Base-by-base conservation (phyloP, 2,113 vertebrate genomes). In the Abramis brama region DNA sequence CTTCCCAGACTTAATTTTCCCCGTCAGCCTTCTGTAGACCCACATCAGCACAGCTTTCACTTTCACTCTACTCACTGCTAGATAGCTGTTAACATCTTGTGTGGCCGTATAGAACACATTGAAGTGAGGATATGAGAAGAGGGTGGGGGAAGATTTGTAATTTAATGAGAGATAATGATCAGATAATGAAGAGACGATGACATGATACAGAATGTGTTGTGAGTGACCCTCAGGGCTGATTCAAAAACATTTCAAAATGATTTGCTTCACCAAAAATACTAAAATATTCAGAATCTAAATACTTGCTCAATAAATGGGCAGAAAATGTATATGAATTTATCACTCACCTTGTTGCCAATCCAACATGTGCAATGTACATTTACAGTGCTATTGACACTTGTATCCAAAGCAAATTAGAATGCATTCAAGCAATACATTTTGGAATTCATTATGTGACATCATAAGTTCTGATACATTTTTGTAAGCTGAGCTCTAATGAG, bases 161-260 rank as follows among this genome's bases (percentile, higher is more conserved):
- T 71, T 71, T 71, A 71, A 39, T 71, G 36, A 71, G 27, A 33
- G 30, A 68, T 68, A 68, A 68, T 68, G 64, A 71, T 23, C 8
- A 71, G 68, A 71, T 23, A 71, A 73, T n/a, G 21, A n/a, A 71
- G 30, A 71, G 17, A 39, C 1, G 17, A 21, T 33, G 64, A 6
- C 33, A 39, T 19, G 64, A 68, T 30, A 73, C 21, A 73, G 19
- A 43, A 39, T 5, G 21, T 43, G 36, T 43, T 43, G 36, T 71
- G 2, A 70, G 66, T 17, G 30, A 70, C 2, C 27, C 66, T 36
- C 15, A 70, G 66, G 66, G 10, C 60, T 15, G n/a, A 64, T 64
- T 64, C 60, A 13, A 15, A 12, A 27, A 70, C 66, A 70, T 17
- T 36, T 70, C 3, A 2, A n/a, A 9, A 43, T 21, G 17, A 71